These are phyloP conservation scores for Nycteola revayana DNA, from an alignment of 2,888 invertebrate species.

Conservation along the genomic window DNA sequence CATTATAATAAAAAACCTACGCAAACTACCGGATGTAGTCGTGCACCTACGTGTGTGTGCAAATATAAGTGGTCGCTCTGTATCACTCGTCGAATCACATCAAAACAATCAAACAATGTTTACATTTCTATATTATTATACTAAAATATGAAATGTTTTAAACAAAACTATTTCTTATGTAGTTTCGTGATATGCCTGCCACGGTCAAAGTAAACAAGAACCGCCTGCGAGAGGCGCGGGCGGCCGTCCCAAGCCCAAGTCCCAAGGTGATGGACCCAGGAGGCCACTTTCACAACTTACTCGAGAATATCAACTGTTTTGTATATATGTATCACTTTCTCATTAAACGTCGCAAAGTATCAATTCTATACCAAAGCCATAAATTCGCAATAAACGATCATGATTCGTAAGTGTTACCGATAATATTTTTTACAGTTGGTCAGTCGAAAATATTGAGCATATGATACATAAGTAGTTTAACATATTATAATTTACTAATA, in stretches of 20 bases:
- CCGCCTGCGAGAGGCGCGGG: constrained; percentile 11
- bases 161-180: constrained; percentile 25
- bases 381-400: constrained; percentile 44
- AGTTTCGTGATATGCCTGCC: constrained; percentile 33
- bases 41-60: constrained; percentile 40
- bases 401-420: constrained; percentile 42
- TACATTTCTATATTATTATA: constrained; percentile 31
- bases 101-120: constrained; percentile 34
- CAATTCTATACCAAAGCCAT: constrained; percentile 36
- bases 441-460: constrained; percentile 80
- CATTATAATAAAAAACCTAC: constrained; percentile 41
- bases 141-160: constrained; percentile 23
- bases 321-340: constrained; percentile 13
- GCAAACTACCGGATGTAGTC: constrained; percentile 34
- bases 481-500: constrained; percentile 54
- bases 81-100: constrained; percentile 28
- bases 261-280: constrained; percentile 2
- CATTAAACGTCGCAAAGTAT: constrained; percentile 21
- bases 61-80: constrained; percentile 26
- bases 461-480: constrained; percentile 47
- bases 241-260: constrained; percentile 1
- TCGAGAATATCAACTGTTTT: constrained; percentile 17
- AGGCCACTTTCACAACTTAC: constrained; percentile 18
- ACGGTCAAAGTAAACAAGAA: constrained; percentile 20
- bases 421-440: constrained; percentile 73